These are phyloP conservation scores for Cephus nigrinus DNA, from an alignment of 2,888 invertebrate species.

Conservation along the genomic window DNA sequence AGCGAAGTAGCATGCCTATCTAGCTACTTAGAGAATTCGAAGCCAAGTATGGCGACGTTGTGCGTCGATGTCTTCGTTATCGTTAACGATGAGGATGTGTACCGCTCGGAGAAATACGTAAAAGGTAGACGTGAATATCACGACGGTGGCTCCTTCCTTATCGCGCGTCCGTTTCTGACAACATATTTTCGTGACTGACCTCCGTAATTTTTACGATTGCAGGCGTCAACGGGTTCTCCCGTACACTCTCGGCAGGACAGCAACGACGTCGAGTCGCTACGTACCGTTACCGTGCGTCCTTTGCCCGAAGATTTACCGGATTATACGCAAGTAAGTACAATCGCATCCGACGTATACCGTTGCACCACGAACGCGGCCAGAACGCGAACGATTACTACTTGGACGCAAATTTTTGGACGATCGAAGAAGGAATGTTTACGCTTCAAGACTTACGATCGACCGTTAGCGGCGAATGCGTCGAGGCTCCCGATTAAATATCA, in stretches of 20 bases:
- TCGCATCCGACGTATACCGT: not conserved
- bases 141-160: not conserved
- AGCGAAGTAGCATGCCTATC: constrained; percentile 13
- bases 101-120: not conserved
- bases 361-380: not conserved
- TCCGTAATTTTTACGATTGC: not conserved
- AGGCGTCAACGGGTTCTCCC: not conserved
- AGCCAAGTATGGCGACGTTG: constrained; percentile 32
- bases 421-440: not conserved
- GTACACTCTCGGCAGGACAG: not conserved
- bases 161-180: not conserved
- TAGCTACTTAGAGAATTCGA: constrained; percentile 28
- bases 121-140: not conserved
- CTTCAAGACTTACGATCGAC: not conserved
- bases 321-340: not conserved
- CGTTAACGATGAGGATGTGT: not conserved
- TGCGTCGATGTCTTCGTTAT: constrained; percentile 4
- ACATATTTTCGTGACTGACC: not conserved
- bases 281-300: not conserved
- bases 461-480: not conserved
- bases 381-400: not conserved
- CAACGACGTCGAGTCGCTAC: not conserved
- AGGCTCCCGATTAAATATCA: not conserved
- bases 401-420: not conserved
- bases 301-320: not conserved